A percentile compares a stretch with the other conserved stretches of the same genome.
phyloP scores from a whole-genome alignment of 2,888 invertebrate species.

The Ennomos erosarius region DNA sequence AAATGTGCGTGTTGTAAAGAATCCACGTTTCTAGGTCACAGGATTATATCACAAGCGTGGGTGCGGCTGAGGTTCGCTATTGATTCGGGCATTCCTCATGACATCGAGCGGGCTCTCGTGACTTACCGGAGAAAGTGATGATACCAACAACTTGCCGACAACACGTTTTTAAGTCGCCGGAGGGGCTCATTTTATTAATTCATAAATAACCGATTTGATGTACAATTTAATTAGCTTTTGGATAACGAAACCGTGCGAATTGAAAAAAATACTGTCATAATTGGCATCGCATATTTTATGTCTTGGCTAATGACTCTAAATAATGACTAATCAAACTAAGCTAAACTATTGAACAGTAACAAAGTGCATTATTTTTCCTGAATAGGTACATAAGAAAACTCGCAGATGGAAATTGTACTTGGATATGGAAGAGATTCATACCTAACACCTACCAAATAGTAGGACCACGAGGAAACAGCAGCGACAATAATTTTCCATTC shows the following conservation, averaged over 20 bases:
- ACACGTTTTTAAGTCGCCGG: slow-evolving; percentile 50
- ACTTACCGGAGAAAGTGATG: slow-evolving; percentile 63
- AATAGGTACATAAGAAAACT: too few species aligned
- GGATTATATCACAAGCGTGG: slow-evolving; percentile 56
- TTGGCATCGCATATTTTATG: too few species aligned
- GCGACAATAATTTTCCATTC: too few species aligned
- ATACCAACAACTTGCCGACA: slow-evolving; percentile 41
- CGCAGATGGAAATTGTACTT: too few species aligned
- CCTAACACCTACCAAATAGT: too few species aligned
- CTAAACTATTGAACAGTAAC: too few species aligned
- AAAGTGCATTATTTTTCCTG: too few species aligned
- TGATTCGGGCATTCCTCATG: slow-evolving; percentile 61
- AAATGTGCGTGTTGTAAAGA: slow-evolving; percentile 22
- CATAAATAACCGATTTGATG: slow-evolving; percentile 25
- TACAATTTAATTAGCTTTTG: slow-evolving; percentile 28
- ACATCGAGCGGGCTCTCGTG: slow-evolving; percentile 50
- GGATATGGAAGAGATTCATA: too few species aligned
- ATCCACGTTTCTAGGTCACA: slow-evolving; percentile 40
- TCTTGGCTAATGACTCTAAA: too few species aligned
- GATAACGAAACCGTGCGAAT: neutral
- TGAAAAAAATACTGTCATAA: too few species aligned
- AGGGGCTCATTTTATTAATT: slow-evolving; percentile 40
- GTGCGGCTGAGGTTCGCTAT: slow-evolving; percentile 52
- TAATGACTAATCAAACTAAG: too few species aligned
- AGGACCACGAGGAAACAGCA: too few species aligned